phyloP scores from a whole-genome alignment of 2,113 vertebrate genomes.

The Pogona vitticeps region DNA sequence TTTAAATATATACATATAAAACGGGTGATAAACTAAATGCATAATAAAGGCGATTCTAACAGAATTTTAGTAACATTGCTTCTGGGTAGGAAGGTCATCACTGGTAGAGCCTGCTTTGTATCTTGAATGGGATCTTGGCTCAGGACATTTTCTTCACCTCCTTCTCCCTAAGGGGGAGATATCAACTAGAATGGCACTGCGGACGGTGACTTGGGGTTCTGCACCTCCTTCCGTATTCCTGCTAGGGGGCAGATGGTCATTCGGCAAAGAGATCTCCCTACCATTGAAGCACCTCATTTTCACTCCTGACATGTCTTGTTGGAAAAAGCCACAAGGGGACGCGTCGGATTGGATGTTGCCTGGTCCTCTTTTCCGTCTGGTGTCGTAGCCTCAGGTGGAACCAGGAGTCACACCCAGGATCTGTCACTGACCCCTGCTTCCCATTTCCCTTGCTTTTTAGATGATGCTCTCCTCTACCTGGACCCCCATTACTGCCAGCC shows the following conservation, averaged over 20 bases:
- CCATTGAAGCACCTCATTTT: not conserved
- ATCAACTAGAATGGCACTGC: no score
- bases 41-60: no score
- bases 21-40: no score
- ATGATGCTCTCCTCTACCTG: constrained; percentile 90
- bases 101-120: not conserved
- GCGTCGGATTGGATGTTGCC: not conserved
- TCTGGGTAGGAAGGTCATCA: not conserved
- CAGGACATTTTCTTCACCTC: not conserved
- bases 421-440: not conserved
- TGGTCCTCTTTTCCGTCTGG: not conserved
- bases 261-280: not conserved
- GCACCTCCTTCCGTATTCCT: not conserved
- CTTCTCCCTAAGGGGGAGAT: not conserved
- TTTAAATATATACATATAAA: no score
- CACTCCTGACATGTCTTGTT: not conserved
- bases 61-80: not conserved
- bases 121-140: not conserved
- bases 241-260: not conserved
- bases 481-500: constrained; percentile 94
- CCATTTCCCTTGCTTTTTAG: constrained; percentile 64
- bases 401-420: not conserved
- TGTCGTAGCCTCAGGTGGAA: not conserved
- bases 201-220: not conserved
- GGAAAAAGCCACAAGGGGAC: not conserved